A percentile compares a stretch with the other conserved stretches of the same genome.
phyloP scores from a whole-genome alignment of 2,797 vertebrate genomes.

The Threskiornis aethiopicus region DNA sequence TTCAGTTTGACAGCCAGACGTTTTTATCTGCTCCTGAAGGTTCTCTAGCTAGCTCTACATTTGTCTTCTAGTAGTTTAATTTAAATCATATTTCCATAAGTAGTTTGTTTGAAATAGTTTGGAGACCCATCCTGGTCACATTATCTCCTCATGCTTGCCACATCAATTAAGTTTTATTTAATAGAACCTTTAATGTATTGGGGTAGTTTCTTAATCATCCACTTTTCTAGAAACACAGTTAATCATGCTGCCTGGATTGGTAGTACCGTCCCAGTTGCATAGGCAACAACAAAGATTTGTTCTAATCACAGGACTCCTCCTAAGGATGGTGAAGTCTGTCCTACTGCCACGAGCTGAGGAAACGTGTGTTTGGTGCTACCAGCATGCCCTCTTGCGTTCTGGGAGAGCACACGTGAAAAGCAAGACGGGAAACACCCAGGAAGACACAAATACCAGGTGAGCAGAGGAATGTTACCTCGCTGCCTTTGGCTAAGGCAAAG shows the following conservation, averaged over 20 bases:
- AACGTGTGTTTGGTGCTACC: accelerated
- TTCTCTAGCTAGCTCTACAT: neutral
- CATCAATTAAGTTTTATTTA: neutral
- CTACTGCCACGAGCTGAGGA: neutral
- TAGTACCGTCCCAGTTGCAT: neutral
- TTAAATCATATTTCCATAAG: neutral
- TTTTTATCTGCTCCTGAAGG: neutral
- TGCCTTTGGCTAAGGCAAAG: conserved; percentile 90
- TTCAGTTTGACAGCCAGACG: neutral
- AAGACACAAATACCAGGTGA: neutral
- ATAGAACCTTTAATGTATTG: neutral
- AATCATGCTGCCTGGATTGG: neutral
- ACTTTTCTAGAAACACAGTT: neutral
- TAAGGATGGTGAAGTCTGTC: neutral
- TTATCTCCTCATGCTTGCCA: neutral
- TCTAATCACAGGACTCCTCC: neutral
- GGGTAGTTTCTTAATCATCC: neutral
- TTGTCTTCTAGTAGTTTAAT: neutral
- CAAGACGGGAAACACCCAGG: neutral
- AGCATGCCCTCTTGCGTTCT: conserved; percentile 46
- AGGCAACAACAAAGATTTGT: neutral
- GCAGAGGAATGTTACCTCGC: conserved; percentile 79
- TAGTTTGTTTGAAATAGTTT: neutral
- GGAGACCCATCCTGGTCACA: neutral
- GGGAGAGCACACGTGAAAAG: neutral